phyloP scores from a whole-genome alignment of 2,888 invertebrate genomes.

The Punctoribates punctum region DNA sequence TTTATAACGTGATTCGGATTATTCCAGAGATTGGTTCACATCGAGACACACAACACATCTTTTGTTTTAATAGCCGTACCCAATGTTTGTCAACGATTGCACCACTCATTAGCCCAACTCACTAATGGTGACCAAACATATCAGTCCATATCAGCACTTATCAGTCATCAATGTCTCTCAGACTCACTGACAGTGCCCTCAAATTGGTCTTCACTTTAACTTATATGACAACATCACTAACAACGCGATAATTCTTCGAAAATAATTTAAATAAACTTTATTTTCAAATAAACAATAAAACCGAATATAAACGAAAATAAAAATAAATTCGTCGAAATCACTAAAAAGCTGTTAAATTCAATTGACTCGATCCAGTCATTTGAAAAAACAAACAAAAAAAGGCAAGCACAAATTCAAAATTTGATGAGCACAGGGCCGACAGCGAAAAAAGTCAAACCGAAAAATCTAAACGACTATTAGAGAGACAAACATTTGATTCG shows the following conservation, averaged over 20 bases:
- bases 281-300: not conserved
- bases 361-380: too few relatives aligned
- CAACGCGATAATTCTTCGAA: constrained; percentile 20
- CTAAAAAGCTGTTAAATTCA: too few relatives aligned
- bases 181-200: not conserved
- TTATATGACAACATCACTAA: constrained; percentile 5
- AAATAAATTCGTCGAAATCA: too few relatives aligned
- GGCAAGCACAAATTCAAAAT: too few relatives aligned
- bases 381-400: too few relatives aligned
- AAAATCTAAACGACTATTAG: too few relatives aligned
- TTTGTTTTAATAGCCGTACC: constrained; percentile 30
- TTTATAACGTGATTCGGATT: constrained; percentile 32
- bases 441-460: too few relatives aligned
- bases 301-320: too few relatives aligned
- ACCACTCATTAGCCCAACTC: constrained; percentile 8
- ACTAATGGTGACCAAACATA: constrained; percentile 13
- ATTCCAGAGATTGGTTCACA: not conserved
- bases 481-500: not conserved
- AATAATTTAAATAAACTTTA: constrained; percentile 29
- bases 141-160: not conserved
- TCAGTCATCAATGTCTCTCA: constrained; percentile 23
- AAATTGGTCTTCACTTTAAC: constrained; percentile 5
- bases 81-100: constrained; percentile 10
- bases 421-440: too few relatives aligned
- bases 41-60: not conserved